Percentiles rank a stretch among this genome's conserved stretches.
These are phyloP conservation scores for Benthosema pterotum DNA, from an alignment of 2,797 vertebrate genomes.

Conservation along the genomic window DNA sequence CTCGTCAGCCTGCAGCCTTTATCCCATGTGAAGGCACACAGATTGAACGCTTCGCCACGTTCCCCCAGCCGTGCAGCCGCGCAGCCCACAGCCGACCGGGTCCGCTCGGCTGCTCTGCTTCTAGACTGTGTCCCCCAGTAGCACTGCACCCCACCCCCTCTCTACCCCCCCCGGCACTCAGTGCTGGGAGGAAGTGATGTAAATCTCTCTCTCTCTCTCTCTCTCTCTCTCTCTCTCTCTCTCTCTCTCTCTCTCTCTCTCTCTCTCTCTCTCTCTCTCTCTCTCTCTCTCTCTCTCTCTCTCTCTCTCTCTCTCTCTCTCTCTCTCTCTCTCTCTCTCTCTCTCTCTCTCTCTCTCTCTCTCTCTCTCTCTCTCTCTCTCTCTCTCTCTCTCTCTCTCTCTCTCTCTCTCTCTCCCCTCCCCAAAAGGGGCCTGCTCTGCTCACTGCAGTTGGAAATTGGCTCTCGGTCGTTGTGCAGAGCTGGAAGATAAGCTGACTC, in stretches of 20 bases:
- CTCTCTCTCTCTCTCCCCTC: too few species aligned
- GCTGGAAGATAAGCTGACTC: constrained; percentile 67
- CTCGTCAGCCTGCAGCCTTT: constrained; percentile 21
- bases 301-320: constrained; percentile 8
- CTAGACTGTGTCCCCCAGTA: too few species aligned
- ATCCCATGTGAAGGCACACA: constrained; percentile 56
- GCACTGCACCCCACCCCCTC: constrained; percentile 23
- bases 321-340: neutral
- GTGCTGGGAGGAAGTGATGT: constrained; percentile 46
- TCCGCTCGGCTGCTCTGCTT: constrained; percentile 20
- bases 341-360: constrained; percentile 19
- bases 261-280: too few species aligned
- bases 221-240: too few species aligned
- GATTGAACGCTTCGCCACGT: constrained; percentile 54
- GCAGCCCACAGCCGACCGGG: too few species aligned
- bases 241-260: constrained; percentile 16
- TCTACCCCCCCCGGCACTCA: constrained; percentile 7
- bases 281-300: constrained; percentile 19
- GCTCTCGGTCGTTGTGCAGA: constrained; percentile 43
- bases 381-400: constrained; percentile 19
- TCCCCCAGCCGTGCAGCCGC: constrained; percentile 2
- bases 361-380: too few species aligned
- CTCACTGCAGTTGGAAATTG: constrained; percentile 52
- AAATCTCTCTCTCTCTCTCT: constrained; percentile 40
- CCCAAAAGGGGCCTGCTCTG: constrained; percentile 44